Evolutionary conservation across 2,797 vertebrate species (phyloP).

Genomic region (Schizopygopsis malacanthus): DNA sequence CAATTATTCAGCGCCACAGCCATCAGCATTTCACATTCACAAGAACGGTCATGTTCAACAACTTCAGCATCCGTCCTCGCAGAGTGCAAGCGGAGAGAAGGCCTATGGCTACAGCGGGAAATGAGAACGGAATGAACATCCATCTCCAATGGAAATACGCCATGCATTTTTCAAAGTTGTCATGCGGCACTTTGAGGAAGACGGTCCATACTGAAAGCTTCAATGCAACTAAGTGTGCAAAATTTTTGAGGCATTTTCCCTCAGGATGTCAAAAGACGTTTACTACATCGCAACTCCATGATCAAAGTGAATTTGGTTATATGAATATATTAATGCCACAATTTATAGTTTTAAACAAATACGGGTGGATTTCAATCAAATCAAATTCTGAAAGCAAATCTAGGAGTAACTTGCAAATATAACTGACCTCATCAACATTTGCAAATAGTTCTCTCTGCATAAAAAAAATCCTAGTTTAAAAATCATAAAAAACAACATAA

Average conservation of each 20-base stretch:
- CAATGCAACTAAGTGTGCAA: background rate
- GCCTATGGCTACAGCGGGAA: conserved; percentile 49
- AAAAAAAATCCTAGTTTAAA: background rate
- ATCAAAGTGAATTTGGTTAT: background rate
- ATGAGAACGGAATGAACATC: conserved; percentile 40
- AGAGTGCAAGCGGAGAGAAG: conserved; percentile 1
- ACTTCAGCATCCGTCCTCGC: conserved; percentile 26
- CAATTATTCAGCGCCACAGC: conserved; percentile 58
- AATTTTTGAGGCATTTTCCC: background rate
- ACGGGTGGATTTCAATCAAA: background rate
- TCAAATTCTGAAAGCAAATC: background rate
- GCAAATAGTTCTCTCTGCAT: background rate
- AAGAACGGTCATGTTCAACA: conserved; percentile 49
- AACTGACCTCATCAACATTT: background rate
- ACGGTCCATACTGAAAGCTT: background rate
- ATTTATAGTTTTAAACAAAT: background rate
- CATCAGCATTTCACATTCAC: conserved; percentile 43
- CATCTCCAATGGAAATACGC: conserved; percentile 27
- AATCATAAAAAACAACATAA: too few relatives aligned
- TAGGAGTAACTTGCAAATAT: background rate
- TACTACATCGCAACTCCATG: background rate
- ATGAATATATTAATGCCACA: background rate
- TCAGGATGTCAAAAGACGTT: background rate
- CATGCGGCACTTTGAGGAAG: conserved; percentile 38
- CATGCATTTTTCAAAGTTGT: conserved; percentile 50